Percentiles rank a stretch among this genome's conserved stretches.
Evolutionary conservation across 2,113 vertebrate genomes (phyloP).

Genomic region (Australoheros scitulus): DNA sequence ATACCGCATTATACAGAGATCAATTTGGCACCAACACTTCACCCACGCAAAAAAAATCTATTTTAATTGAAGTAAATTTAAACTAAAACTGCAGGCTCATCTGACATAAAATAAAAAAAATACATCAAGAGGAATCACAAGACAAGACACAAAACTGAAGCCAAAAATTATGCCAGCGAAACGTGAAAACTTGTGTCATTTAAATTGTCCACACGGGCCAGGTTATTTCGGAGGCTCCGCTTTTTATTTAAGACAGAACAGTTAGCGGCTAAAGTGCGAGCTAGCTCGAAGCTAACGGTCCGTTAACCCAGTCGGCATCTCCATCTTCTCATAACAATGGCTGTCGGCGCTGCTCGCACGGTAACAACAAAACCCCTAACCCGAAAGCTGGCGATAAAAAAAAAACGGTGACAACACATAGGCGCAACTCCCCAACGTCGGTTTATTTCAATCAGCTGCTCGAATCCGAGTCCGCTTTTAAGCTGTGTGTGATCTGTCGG

Average conservation of each 20-base stretch:
- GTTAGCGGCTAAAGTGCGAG: slow-evolving; percentile 21
- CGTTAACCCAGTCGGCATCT: slow-evolving; percentile 58
- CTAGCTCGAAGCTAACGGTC: slow-evolving; percentile 62
- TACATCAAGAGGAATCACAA: background rate
- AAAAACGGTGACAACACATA: slow-evolving; percentile 57
- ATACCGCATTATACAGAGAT: background rate
- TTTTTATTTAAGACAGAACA: background rate
- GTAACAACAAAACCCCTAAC: slow-evolving; percentile 61
- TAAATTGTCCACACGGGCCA: background rate
- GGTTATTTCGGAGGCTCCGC: background rate
- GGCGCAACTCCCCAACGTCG: background rate
- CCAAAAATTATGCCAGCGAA: background rate
- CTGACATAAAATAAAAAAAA: background rate
- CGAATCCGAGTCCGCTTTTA: background rate
- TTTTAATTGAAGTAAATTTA: background rate
- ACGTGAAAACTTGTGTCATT: background rate
- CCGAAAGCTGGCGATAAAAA: slow-evolving; percentile 28
- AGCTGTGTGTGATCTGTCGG: background rate
- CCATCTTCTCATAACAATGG: slow-evolving; percentile 76
- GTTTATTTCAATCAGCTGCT: background rate
- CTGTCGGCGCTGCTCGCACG: slow-evolving; percentile 65
- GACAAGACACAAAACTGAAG: background rate
- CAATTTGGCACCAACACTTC: background rate
- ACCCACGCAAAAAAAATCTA: background rate
- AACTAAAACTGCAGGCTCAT: background rate